Evolutionary conservation across 2,113 vertebrate species (phyloP), one percentile per base, ranked within the genome.

Genomic region (Alligator mississippiensis): DNA sequence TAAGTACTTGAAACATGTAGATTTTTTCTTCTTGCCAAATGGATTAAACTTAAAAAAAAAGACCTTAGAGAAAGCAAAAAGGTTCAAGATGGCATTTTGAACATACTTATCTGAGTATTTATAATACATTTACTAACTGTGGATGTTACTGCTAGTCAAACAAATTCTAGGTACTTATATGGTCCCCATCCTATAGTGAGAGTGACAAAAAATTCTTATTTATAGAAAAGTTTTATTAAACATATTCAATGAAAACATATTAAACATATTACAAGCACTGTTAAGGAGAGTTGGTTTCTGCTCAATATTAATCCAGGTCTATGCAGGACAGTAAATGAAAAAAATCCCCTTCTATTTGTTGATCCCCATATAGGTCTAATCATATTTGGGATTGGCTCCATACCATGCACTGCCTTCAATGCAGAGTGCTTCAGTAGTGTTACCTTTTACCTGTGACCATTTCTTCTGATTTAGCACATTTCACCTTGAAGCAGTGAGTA

Each of bases 1-100:
- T 28, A 3, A 77, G 25, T 61, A 4, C 25, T 28, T 75, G 16
- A 80, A 38, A 66, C 30, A 77, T 9, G 34, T 1, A 30, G 47
- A 85, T 21, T 70, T 82, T 54, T 84, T 77, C 61, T 63, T 16
- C 68, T 82, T 54, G 58, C 80, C 90, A 84, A 62, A 34, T 18
- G 84, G 25, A 64, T 22, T 68, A 82, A 55, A 9, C 1, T 61
- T 75, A 92, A 27, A 64, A 80, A 34, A 70, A 70, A 11, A n/a
- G 3, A 18, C 6, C 17, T 66, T 10, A 11, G 76, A 79, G 8
- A 87, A 21, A 79, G 30, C 1, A 0, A 0, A 27, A 92, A 66
- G 68, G 57, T 88, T 88, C 86, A 90, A 47, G 7, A 89, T 27
- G 58, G 80, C 66, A 3, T n/a, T 34, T 78, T 28, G 54, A 94